Conservation (phyloP, 64 coral and sea anemone genomes). For the Dendronephthya gigantea region DNA sequence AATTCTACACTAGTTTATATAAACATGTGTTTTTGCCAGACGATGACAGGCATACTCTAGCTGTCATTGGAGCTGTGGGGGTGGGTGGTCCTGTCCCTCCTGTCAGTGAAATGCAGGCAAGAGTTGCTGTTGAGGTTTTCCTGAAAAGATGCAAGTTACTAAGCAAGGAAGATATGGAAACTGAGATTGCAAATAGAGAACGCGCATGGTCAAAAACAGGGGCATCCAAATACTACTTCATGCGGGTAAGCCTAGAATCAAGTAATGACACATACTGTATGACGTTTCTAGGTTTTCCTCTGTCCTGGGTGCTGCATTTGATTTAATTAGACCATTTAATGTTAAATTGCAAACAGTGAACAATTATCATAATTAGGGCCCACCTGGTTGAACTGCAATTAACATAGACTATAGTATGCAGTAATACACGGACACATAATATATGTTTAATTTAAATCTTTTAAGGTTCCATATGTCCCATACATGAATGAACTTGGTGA, state of each 20-base stretch:
- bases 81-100: constrained; percentile 21
- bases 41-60: constrained; percentile 26
- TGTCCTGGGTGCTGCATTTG: too few species aligned
- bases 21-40: constrained; percentile 48
- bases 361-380: too few species aligned
- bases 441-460: too few species aligned
- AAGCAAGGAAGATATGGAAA: constrained; percentile 31
- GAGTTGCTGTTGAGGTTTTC: constrained; percentile 54
- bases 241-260: not conserved
- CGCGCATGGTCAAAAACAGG: not conserved
- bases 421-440: too few species aligned
- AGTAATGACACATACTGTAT: too few species aligned
- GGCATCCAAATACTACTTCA: not conserved
- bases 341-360: too few species aligned
- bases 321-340: too few species aligned
- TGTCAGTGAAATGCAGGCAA: constrained; percentile 36
- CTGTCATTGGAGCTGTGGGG: constrained; percentile 41
- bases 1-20: constrained; percentile 36
- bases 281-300: too few species aligned
- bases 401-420: too few species aligned
- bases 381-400: too few species aligned
- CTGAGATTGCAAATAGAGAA: constrained; percentile 30
- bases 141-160: constrained; percentile 26
- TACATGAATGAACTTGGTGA: too few species aligned
- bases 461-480: too few species aligned